These are phyloP conservation scores for Palythoa heliodiscus DNA, from an alignment of 92 coral and sea anemone genomes.

Conservation along the genomic window DNA sequence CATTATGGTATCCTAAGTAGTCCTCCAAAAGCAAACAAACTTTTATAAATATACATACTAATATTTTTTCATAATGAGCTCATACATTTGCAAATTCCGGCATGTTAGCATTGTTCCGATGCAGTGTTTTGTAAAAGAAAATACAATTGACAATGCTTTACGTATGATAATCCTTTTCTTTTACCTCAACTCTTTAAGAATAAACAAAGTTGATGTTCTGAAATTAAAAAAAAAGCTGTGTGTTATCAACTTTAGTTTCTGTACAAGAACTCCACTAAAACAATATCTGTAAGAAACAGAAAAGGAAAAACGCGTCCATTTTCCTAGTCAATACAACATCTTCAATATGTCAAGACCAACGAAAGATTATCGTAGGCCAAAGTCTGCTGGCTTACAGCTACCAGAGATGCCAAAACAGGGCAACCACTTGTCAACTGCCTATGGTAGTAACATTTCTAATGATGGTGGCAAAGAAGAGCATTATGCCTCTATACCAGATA, in stretches of 20 bases:
- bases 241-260: neutral
- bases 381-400: neutral
- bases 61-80: neutral
- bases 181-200: neutral
- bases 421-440: neutral
- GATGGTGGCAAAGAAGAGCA: neutral
- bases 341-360: constrained; percentile 5
- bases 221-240: neutral
- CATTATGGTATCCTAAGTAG: neutral
- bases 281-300: neutral
- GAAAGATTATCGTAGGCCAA: constrained; percentile 32
- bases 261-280: too few species aligned
- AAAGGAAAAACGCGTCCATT: neutral
- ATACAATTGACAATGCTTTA: neutral
- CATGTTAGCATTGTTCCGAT: neutral
- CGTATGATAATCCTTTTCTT: neutral
- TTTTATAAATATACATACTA: neutral
- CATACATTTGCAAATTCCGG: neutral
- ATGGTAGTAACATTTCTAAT: neutral
- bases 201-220: neutral
- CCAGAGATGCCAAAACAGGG: neutral
- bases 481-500: constrained; percentile 13
- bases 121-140: neutral
- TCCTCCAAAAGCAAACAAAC: neutral
- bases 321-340: neutral